Evolutionary conservation across 2,888 invertebrate genomes (phyloP), one percentile per base, ranked within the genome.

Genomic region (Prosopocoilus inquinatus): DNA sequence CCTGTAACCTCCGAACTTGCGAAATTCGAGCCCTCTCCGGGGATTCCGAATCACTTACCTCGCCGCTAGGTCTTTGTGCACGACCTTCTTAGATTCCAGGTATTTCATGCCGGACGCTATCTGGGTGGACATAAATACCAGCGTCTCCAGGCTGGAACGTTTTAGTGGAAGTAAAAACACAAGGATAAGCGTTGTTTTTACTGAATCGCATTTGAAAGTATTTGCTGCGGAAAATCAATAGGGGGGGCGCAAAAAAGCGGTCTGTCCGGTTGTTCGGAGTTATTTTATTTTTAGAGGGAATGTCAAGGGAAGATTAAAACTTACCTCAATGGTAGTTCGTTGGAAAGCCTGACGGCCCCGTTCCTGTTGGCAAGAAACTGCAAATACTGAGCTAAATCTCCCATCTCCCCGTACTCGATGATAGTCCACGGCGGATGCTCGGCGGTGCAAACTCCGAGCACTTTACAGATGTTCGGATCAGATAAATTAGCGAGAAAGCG

Each of bases 41-140:
- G 28, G 28, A 34, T 45, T 45, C 50, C 52, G 38, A 57, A 58
- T 54, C 54, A 60, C 62, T 71, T 76, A 82, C 82, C 82, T 80
- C 12, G 89, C 87, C 38, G 90, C 90, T 66, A 91, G 77, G 77
- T 91, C 90, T 67, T 90, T 85, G 76, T 91, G 91, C 41, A 89
- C 89, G 69, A 90, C 85, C 76, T 88, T 86, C 72, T 86, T 83
- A 13, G 86, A 85, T 79, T 91, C 90, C 68, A 91, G 80, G 73
- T 89, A 91, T 73, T 86, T 86, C 88, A 90, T 89, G 41, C 88
- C 90, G 8, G 88, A 88, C 41, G 90, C 87, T 70, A 91, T 85
- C 76, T 91, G 89, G 50, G 84, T 82, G 49, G 87, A 86, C 82
- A 89, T 86, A 75, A 83, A 87, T 61, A 89, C 81, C 64, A 89